Percentiles rank a stretch among this genome's conserved stretches.
Conservation (phyloP, 2,113 vertebrate species). For the Xyrauchen texanus region DNA sequence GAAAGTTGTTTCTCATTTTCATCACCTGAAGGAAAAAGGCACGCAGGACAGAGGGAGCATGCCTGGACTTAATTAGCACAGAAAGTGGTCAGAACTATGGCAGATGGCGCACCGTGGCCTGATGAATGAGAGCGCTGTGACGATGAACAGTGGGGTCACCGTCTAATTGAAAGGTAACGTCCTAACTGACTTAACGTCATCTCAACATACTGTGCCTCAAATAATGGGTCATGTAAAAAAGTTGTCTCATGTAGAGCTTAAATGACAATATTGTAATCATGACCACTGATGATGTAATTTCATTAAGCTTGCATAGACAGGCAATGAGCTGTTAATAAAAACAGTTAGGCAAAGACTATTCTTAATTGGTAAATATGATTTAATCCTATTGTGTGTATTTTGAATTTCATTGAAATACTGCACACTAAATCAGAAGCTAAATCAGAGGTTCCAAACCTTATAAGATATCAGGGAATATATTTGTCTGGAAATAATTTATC, state of each 20-base stretch:
- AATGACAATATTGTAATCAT: constrained; percentile 2
- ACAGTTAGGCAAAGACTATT: too few species aligned
- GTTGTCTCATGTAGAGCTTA: constrained; percentile 3
- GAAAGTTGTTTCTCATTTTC: constrained; percentile 55
- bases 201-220: neutral
- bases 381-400: too few species aligned
- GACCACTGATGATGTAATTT: neutral
- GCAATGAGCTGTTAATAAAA: too few species aligned
- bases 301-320: neutral
- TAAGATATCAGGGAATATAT: too few species aligned
- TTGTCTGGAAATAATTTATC: too few species aligned
- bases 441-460: too few species aligned
- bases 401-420: too few species aligned
- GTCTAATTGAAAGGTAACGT: constrained; percentile 50
- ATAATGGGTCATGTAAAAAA: neutral
- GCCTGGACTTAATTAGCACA: constrained; percentile 59
- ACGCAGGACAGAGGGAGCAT: constrained; percentile 31
- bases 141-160: constrained; percentile 21
- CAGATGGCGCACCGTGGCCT: constrained; percentile 51
- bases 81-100: constrained; percentile 48
- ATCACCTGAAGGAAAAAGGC: constrained; percentile 44
- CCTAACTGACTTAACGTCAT: too few species aligned
- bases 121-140: constrained; percentile 11
- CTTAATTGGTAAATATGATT: too few species aligned
- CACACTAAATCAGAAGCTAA: too few species aligned